Percentiles rank a stretch among this genome's conserved stretches.
Conservation (phyloP, 2,888 invertebrate genomes). For the Leptura quadrifasciata region DNA sequence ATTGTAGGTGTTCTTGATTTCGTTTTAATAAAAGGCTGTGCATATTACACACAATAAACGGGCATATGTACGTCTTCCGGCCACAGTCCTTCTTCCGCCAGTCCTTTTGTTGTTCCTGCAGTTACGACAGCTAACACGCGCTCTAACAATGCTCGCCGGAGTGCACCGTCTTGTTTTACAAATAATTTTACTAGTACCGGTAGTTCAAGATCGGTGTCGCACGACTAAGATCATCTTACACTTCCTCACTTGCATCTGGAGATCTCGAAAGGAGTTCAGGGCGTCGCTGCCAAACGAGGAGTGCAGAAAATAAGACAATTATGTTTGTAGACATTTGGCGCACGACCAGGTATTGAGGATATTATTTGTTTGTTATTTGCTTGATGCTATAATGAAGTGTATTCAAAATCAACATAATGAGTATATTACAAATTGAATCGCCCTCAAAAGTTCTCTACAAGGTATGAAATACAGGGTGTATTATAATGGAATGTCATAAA, state of each 20-base stretch:
- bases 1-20: conserved; percentile 58
- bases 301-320: not conserved
- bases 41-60: conserved; percentile 52
- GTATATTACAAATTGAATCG: too few species aligned
- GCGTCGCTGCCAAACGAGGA: not conserved
- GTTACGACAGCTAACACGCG: conserved; percentile 58
- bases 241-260: conserved; percentile 54
- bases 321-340: not conserved
- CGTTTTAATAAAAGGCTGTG: conserved; percentile 53
- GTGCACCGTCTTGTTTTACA: conserved; percentile 53
- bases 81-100: conserved; percentile 60
- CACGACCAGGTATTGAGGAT: not conserved
- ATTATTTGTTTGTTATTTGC: not conserved
- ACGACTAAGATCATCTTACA: conserved; percentile 54
- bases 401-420: too few species aligned
- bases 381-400: too few species aligned
- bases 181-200: conserved; percentile 52
- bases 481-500: too few species aligned
- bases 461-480: too few species aligned
- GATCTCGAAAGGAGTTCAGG: conserved; percentile 1
- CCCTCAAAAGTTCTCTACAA: too few species aligned
- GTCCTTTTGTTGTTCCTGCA: conserved; percentile 56
- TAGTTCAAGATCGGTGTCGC: conserved; percentile 51
- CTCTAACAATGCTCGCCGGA: conserved; percentile 41
- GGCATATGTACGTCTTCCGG: conserved; percentile 65